Base-by-base conservation (phyloP, 1,140 invertebrate genomes). In the Drosophila kanapiae region DNA sequence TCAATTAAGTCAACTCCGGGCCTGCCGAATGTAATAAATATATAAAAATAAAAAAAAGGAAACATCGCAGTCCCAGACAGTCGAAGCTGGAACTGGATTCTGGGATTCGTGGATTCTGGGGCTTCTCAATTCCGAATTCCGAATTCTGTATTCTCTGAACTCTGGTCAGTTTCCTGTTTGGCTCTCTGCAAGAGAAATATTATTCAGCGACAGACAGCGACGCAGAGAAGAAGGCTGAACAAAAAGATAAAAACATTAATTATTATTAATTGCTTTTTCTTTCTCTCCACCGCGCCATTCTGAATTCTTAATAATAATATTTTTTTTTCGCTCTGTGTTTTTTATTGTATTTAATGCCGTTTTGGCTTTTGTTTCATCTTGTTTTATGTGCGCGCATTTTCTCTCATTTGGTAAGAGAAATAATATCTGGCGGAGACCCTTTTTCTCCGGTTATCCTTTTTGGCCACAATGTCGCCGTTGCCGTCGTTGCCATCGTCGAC, bases 181-280 rank as follows among this genome's bases (percentile, higher is more conserved):
- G 29, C 13, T 71, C 67, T 59, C 43, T 23, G 51, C 37, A 56
- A 61, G 40, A 58, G 54, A 58, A 76, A 47, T 57, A 69, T 51
- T 69, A 78, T 72, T 59, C 72, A 57, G 37, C 31, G 57, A 69
- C 42, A 47, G 29, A 56, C 40, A 37, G 47, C 14, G 16, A 53
- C 2, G 18, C 18, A 47, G 33, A 23, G 33, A 51, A 40, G 58
- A 60, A 59, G 53, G 65, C 61, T 43, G 71, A 75, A 90, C 69
- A 90, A 84, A 87, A 80, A 88, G 81, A 88, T 90, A 88, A 88
- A 88, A 88, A 88, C 80, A 88, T 88, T 90, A 88, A 88, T 88
- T 90, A 88, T 88, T 88, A 88, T 88, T 88, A 88, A 88, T 88
- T 88, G 84, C 84, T 88, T 51, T 78, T 68, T 77, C 31, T 74